Percentiles rank a stretch among this genome's conserved stretches.
phyloP scores from a whole-genome alignment of 2,113 vertebrate genomes.

The Anas platyrhynchos region DNA sequence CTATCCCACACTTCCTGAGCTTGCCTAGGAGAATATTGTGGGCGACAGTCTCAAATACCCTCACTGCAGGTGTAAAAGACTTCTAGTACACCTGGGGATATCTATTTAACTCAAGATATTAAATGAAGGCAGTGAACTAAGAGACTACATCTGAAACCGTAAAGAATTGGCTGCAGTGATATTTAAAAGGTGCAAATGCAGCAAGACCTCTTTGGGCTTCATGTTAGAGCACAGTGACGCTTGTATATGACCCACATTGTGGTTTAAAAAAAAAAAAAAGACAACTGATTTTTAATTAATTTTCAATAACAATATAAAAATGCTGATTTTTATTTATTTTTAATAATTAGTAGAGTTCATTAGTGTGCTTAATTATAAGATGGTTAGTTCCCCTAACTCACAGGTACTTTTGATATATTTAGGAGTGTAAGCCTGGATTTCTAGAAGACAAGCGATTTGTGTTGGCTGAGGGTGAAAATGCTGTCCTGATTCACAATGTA shows the following conservation, averaged over 20 bases:
- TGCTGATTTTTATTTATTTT: background rate
- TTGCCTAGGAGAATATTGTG: too few species aligned
- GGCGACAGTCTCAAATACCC: too few species aligned
- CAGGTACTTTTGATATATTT: constrained; percentile 2
- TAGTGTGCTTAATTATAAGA: background rate
- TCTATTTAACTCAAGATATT: background rate
- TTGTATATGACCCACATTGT: background rate
- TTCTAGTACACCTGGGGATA: background rate
- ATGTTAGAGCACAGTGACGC: background rate
- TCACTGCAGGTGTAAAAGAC: background rate
- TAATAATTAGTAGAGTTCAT: background rate
- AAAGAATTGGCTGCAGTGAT: background rate
- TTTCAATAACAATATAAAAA: too few species aligned
- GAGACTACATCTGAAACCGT: background rate
- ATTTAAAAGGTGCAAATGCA: background rate
- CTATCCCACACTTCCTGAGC: too few species aligned
- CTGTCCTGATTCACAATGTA: constrained; percentile 58
- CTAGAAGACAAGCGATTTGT: constrained; percentile 39
- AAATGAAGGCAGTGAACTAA: background rate
- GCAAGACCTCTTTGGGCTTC: background rate
- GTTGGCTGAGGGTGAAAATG: background rate
- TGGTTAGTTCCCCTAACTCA: constrained; percentile 2
- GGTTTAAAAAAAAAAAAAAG: too few species aligned
- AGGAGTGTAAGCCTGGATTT: constrained; percentile 78
- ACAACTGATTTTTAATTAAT: too few species aligned